Percentiles rank a stretch among this genome's conserved stretches.
These are phyloP conservation scores for Lamproptera curius DNA, from an alignment of 2,888 invertebrate species.

Conservation along the genomic window DNA sequence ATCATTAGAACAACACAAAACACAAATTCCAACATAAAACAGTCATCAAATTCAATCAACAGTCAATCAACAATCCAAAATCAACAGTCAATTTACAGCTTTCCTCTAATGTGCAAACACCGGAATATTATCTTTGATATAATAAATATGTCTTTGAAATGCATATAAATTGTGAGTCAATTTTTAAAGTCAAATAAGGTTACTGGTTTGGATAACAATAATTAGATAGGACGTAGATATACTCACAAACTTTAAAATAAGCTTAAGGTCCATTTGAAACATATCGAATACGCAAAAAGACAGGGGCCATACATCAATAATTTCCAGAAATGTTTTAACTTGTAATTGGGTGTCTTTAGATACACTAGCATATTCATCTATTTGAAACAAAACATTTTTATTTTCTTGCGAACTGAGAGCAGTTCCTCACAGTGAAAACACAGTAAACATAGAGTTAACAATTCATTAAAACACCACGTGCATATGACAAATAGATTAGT, in stretches of 20 bases:
- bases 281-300: slow-evolving; percentile 41
- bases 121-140: too few species aligned
- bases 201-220: slow-evolving; percentile 54
- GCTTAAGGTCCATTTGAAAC: slow-evolving; percentile 54
- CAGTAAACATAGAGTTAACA: slow-evolving; percentile 43
- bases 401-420: too few species aligned
- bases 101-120: too few species aligned
- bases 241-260: slow-evolving; percentile 58
- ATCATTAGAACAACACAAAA: too few species aligned
- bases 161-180: too few species aligned
- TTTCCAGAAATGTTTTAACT: slow-evolving; percentile 55
- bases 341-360: slow-evolving; percentile 47
- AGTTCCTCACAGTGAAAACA: slow-evolving; percentile 40
- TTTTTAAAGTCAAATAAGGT: slow-evolving; percentile 38
- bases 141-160: too few species aligned
- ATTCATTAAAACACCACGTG: slow-evolving; percentile 40
- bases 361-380: slow-evolving; percentile 54
- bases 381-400: slow-evolving; percentile 49
- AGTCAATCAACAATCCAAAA: too few species aligned
- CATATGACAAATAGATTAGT: slow-evolving; percentile 30
- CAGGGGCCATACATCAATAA: slow-evolving; percentile 53
- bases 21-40: too few species aligned
- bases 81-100: too few species aligned
- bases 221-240: slow-evolving; percentile 60
- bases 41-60: too few species aligned